Evolutionary conservation across 2,888 invertebrate species (phyloP).

Genomic region (Hemicrepidius hirtus): DNA sequence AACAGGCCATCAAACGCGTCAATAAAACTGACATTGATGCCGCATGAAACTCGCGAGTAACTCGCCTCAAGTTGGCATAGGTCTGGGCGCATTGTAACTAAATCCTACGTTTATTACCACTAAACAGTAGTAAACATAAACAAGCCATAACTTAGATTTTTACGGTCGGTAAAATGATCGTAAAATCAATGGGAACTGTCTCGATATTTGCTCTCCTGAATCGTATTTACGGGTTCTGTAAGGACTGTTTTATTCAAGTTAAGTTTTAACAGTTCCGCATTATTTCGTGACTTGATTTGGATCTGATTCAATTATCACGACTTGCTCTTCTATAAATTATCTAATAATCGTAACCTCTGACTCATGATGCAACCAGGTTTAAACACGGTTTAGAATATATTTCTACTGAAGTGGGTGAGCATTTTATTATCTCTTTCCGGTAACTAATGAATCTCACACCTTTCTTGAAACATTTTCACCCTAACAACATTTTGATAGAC

Average conservation of each 20-base stretch:
- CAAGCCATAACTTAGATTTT: conserved; percentile 73
- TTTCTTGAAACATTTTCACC: background rate
- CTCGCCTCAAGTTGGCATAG: conserved; percentile 68
- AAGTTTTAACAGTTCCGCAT: conserved; percentile 62
- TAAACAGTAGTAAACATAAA: conserved; percentile 73
- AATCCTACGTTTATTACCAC: conserved; percentile 71
- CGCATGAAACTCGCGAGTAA: conserved; percentile 64
- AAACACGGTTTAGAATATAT: conserved; percentile 17
- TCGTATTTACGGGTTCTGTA: conserved; percentile 56
- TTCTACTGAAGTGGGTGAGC: conserved; percentile 8
- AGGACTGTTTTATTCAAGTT: conserved; percentile 55
- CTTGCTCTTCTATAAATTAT: conserved; percentile 60
- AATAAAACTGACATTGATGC: conserved; percentile 71
- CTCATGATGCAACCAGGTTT: conserved; percentile 39
- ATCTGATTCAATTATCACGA: conserved; percentile 69
- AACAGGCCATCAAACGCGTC: conserved; percentile 70
- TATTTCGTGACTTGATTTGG: conserved; percentile 66
- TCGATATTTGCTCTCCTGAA: conserved; percentile 51
- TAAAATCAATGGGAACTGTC: conserved; percentile 71
- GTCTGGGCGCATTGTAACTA: conserved; percentile 66
- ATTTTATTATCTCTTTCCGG: conserved; percentile 9
- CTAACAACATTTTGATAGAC: no score
- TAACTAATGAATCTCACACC: conserved; percentile 18
- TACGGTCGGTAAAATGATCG: conserved; percentile 71
- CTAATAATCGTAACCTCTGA: conserved; percentile 58